Conservation (phyloP, 2,113 vertebrate genomes). For the Rhipidura dahli region DNA sequence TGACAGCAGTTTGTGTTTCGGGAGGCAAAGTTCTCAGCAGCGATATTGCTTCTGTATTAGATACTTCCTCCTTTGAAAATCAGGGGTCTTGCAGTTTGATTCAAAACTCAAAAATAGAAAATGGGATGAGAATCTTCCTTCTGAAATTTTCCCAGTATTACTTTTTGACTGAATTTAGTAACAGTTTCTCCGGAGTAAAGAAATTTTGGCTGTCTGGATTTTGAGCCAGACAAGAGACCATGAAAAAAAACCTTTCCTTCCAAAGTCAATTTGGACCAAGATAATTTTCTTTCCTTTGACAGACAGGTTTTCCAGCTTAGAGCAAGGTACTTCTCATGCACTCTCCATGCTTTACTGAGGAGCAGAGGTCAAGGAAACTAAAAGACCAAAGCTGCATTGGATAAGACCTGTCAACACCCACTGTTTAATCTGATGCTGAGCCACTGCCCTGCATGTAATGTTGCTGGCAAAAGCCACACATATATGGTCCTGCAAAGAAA, state of each 20-base stretch:
- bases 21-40: not conserved
- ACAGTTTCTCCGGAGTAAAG: not conserved
- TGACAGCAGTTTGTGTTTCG: not conserved
- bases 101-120: not conserved
- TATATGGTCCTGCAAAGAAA: not conserved
- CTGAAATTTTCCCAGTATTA: not conserved
- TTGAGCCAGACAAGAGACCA: not conserved
- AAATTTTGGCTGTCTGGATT: not conserved
- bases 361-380: not conserved
- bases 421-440: not conserved
- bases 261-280: not conserved
- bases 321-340: not conserved
- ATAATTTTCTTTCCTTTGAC: not conserved
- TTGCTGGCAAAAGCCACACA: not conserved
- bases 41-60: not conserved
- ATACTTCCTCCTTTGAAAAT: not conserved
- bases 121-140: not conserved
- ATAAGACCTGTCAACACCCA: not conserved
- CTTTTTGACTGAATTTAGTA: not conserved
- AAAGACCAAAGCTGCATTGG: not conserved
- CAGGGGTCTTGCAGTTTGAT: not conserved
- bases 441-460: accelerated
- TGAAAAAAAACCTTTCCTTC: not conserved
- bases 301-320: not conserved
- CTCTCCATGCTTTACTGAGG: not conserved